phyloP scores from a whole-genome alignment of 1,140 invertebrate species.

The Telenomus remus region DNA sequence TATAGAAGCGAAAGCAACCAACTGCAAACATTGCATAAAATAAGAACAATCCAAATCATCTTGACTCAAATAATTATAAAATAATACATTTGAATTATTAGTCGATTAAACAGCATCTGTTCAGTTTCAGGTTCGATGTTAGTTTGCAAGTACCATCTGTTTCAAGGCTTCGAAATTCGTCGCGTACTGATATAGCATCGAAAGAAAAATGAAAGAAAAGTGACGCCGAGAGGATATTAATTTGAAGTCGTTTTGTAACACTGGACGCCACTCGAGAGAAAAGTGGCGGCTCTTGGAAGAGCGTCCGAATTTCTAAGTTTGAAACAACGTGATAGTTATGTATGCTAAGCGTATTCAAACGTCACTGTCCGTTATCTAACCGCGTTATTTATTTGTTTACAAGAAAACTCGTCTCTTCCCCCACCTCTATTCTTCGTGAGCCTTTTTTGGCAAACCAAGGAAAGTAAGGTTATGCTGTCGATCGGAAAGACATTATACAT shows the following conservation, averaged over 20 bases:
- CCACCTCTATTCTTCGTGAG: background rate
- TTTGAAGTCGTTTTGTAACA: too few relatives aligned
- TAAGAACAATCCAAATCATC: too few relatives aligned
- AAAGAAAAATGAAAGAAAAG: constrained; percentile 7
- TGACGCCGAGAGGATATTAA: constrained; percentile 2
- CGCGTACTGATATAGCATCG: background rate
- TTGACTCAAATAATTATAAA: too few relatives aligned
- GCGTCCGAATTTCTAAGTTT: background rate
- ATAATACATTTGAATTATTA: too few relatives aligned
- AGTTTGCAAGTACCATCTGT: constrained; percentile 2
- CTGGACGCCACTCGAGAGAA: constrained; percentile 7
- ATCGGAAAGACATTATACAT: constrained; percentile 1
- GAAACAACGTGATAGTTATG: constrained; percentile 14
- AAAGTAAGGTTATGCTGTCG: constrained; percentile 19
- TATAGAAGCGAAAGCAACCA: too few relatives aligned
- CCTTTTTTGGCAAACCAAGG: constrained; percentile 5
- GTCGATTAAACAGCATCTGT: too few relatives aligned
- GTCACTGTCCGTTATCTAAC: constrained; percentile 14
- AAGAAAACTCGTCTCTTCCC: too few relatives aligned
- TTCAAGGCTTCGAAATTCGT: constrained; percentile 1
- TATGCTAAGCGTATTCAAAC: constrained; percentile 28
- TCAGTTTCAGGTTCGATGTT: background rate
- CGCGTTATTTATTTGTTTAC: background rate
- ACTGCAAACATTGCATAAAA: too few relatives aligned
- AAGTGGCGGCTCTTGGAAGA: constrained; percentile 7